These are phyloP conservation scores for Pachyuromys duprasi DNA, from an alignment of 2,797 vertebrate species.

Conservation along the genomic window DNA sequence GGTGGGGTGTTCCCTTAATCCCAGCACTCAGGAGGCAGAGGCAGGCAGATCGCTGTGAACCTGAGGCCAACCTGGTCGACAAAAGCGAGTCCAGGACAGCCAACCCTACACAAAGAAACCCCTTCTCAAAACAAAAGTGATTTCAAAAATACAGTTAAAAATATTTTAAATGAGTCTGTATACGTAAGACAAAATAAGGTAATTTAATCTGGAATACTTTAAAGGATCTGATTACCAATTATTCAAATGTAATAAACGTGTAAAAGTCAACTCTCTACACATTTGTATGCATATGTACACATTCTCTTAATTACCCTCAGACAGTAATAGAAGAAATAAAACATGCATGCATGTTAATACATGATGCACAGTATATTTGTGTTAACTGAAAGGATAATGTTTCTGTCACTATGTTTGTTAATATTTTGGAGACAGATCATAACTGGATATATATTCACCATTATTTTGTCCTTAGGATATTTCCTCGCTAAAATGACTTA, in stretches of 20 bases:
- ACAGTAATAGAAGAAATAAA: constrained; percentile 48
- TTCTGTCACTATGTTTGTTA: constrained; percentile 25
- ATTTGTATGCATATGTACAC: not conserved
- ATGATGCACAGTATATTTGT: not conserved
- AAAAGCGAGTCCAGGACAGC: too few relatives aligned
- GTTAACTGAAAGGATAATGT: constrained; percentile 35
- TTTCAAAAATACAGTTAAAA: constrained; percentile 46
- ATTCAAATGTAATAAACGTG: constrained; percentile 29
- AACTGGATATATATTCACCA: not conserved
- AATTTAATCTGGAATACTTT: constrained; percentile 54
- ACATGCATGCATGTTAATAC: not conserved
- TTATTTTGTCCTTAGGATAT: constrained; percentile 49
- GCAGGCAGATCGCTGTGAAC: too few relatives aligned
- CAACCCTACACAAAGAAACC: too few relatives aligned
- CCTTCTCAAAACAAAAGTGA: not conserved
- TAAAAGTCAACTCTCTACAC: not conserved
- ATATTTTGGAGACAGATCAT: constrained; percentile 40
- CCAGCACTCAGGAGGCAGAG: too few relatives aligned
- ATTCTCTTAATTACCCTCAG: constrained; percentile 30
- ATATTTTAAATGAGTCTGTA: constrained; percentile 27
- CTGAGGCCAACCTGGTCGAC: too few relatives aligned
- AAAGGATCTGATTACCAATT: constrained; percentile 39
- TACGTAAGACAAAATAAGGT: constrained; percentile 24
- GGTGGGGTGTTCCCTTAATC: too few relatives aligned
- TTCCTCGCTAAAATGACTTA: constrained; percentile 54